phyloP scores from a whole-genome alignment of 1,140 invertebrate species.

The Glossosoma conforme region DNA sequence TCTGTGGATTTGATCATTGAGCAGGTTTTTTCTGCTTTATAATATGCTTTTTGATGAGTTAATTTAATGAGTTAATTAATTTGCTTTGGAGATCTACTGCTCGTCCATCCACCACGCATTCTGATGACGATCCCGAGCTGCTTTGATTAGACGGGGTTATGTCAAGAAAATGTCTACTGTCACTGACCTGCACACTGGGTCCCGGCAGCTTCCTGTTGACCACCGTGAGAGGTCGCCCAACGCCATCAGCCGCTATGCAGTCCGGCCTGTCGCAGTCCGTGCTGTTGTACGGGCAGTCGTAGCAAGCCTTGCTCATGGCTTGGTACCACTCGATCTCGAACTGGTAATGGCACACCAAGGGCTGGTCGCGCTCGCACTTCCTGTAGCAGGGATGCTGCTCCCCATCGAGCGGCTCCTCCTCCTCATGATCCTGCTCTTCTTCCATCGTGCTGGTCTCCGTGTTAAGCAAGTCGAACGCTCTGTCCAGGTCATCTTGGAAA shows the following conservation, averaged over 20 bases:
- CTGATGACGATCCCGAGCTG: too few relatives aligned
- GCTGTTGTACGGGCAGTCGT: constrained; percentile 69
- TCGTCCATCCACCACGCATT: too few relatives aligned
- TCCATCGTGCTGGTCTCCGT: too few relatives aligned
- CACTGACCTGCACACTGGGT: constrained; percentile 73
- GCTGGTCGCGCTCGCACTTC: constrained; percentile 47
- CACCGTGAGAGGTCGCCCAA: constrained; percentile 65
- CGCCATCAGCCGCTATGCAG: constrained; percentile 78
- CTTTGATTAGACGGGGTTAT: neutral
- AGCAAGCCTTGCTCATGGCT: constrained; percentile 84
- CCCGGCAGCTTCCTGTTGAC: constrained; percentile 86
- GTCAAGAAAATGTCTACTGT: neutral
- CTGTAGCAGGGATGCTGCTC: constrained; percentile 48
- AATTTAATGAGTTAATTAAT: too few relatives aligned
- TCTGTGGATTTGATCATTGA: too few relatives aligned
- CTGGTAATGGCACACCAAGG: constrained; percentile 64
- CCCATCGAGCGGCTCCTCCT: constrained; percentile 25
- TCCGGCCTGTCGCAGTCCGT: constrained; percentile 73
- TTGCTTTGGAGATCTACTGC: too few relatives aligned
- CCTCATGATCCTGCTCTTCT: too few relatives aligned
- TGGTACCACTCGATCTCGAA: constrained; percentile 75
- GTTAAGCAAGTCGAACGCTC: too few relatives aligned
- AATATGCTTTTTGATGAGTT: too few relatives aligned
- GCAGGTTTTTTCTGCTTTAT: too few relatives aligned
- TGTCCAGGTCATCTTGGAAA: too few relatives aligned